Evolutionary conservation across 2,888 invertebrate species (phyloP).

Genomic region (Isoperla grammatica): DNA sequence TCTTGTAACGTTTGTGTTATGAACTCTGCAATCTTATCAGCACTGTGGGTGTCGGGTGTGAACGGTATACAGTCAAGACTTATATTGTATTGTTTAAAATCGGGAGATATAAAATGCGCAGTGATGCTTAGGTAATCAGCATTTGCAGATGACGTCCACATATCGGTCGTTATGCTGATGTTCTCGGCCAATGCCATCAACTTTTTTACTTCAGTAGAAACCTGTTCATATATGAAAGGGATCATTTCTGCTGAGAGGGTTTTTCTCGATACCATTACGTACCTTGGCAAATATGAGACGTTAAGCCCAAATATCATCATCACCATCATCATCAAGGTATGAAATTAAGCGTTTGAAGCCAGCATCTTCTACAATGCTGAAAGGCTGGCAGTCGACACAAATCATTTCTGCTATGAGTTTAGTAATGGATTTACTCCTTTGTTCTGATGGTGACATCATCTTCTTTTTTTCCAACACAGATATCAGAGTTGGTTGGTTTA

Average conservation of each 20-base stretch:
- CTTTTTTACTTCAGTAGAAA: neutral
- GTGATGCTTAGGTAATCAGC: conserved; percentile 8
- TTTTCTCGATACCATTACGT: conserved; percentile 3
- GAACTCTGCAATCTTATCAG: neutral
- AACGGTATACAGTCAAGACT: conserved; percentile 5
- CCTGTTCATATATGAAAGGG: neutral
- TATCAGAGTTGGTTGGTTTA: neutral
- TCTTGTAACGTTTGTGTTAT: neutral
- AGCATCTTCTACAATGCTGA: neutral
- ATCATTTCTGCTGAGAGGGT: neutral
- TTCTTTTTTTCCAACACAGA: neutral
- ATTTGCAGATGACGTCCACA: neutral
- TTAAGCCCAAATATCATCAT: too few relatives aligned
- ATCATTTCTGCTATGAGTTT: conserved; percentile 7
- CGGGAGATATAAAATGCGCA: neutral
- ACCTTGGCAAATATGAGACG: too few relatives aligned
- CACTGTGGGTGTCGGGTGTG: neutral
- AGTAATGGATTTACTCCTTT: neutral
- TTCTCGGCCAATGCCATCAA: neutral
- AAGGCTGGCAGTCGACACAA: neutral
- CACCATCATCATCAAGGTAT: too few relatives aligned
- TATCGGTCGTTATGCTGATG: neutral
- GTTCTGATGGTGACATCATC: conserved; percentile 1
- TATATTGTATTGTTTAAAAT: neutral
- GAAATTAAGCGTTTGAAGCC: neutral